A percentile compares a stretch with the other conserved stretches of the same genome.
These are phyloP conservation scores for Hipparchia sbordonii DNA, from an alignment of 2,888 invertebrate genomes.

Conservation along the genomic window DNA sequence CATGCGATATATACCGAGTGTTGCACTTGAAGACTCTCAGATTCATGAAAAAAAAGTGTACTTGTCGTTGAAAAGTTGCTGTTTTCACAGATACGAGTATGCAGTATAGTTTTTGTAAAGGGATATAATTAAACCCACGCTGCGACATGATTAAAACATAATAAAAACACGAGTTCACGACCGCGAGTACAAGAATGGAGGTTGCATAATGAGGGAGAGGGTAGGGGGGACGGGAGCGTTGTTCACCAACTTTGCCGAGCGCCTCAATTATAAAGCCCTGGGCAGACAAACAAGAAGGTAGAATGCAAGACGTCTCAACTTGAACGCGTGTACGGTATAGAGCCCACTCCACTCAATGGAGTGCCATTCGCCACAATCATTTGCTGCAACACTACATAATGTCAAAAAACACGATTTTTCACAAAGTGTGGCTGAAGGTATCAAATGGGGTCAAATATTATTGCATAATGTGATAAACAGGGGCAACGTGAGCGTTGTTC, in stretches of 20 bases:
- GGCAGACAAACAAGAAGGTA: not conserved
- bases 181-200: constrained; percentile 17
- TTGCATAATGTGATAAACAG: no score
- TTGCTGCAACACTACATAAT: no score
- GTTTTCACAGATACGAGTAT: not conserved
- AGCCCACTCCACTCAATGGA: no score
- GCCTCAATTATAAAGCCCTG: not conserved
- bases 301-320: not conserved
- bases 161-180: constrained; percentile 21
- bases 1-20: not conserved
- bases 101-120: constrained; percentile 1
- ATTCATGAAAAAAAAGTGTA: not conserved
- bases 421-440: no score
- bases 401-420: no score
- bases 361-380: no score
- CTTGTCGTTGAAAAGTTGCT: not conserved
- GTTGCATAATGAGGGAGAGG: constrained; percentile 25
- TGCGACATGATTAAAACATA: constrained; percentile 16
- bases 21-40: not conserved
- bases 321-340: not conserved
- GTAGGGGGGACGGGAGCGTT: not conserved
- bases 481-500: no score
- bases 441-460: no score
- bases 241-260: not conserved
- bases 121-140: constrained; percentile 16